Conservation (phyloP, 1,140 invertebrate genomes). For the Carcinoscorpius rotundicauda region DNA sequence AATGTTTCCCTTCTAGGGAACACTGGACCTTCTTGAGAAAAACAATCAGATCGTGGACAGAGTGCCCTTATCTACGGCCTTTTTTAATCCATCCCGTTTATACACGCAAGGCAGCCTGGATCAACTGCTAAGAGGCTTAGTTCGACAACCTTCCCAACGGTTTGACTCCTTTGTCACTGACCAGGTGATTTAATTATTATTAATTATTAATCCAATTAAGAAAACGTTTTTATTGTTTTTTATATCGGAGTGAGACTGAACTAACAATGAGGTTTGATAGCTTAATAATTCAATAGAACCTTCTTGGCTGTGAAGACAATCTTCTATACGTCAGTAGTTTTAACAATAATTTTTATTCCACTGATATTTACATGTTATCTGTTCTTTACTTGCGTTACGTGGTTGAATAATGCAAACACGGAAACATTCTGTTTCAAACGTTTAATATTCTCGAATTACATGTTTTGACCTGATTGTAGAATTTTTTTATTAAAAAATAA, state of each 20-base stretch:
- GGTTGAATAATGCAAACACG: too few species aligned
- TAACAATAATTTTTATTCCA: neutral
- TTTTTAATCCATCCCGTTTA: slow-evolving; percentile 80
- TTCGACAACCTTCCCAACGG: slow-evolving; percentile 75
- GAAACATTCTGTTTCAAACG: neutral
- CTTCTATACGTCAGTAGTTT: too few species aligned
- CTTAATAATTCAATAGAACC: too few species aligned
- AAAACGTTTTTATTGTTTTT: too few species aligned
- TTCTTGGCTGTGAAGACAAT: too few species aligned
- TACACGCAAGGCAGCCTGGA: slow-evolving; percentile 52
- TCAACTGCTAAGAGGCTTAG: slow-evolving; percentile 69
- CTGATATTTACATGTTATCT: neutral
- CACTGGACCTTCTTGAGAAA: slow-evolving; percentile 3
- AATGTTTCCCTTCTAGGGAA: neutral
- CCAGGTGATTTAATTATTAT: slow-evolving; percentile 5
- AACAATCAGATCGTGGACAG: slow-evolving; percentile 6
- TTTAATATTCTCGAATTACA: neutral
- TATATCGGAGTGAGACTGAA: too few species aligned
- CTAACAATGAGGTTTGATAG: too few species aligned
- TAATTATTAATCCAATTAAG: neutral
- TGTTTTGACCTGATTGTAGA: too few species aligned
- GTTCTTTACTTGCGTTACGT: too few species aligned
- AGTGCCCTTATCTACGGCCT: slow-evolving; percentile 72
- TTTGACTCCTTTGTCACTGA: slow-evolving; percentile 8
- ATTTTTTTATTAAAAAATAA: too few species aligned